Evolutionary conservation across 1,140 invertebrate genomes (phyloP).

Genomic region (Carcinoscorpius rotundicauda): DNA sequence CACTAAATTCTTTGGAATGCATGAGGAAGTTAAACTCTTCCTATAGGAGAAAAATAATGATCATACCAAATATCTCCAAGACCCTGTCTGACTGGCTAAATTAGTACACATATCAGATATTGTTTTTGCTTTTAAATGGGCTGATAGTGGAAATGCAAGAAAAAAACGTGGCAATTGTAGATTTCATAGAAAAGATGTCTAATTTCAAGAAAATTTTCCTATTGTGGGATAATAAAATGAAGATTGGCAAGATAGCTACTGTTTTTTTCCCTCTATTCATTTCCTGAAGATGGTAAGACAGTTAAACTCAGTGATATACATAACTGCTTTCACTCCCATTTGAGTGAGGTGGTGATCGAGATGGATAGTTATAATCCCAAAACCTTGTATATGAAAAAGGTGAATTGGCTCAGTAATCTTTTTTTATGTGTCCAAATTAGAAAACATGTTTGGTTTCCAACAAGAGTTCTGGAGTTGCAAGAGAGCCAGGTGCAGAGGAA

Average conservation of each 20-base stretch:
- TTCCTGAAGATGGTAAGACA: slow-evolving; percentile 9
- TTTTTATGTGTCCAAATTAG: slow-evolving; percentile 3
- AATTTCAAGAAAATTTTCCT: slow-evolving; percentile 10
- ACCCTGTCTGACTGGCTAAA: slow-evolving; percentile 5
- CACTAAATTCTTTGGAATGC: slow-evolving; percentile 6
- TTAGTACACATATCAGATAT: slow-evolving; percentile 12
- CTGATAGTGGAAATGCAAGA: slow-evolving; percentile 11
- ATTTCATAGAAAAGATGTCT: slow-evolving; percentile 9
- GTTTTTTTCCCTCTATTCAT: background rate
- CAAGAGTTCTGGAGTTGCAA: background rate
- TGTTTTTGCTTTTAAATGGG: slow-evolving; percentile 10
- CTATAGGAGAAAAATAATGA: slow-evolving; percentile 5
- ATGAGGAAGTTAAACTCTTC: slow-evolving; percentile 10
- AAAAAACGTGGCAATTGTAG: slow-evolving; percentile 5
- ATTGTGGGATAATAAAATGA: slow-evolving; percentile 8
- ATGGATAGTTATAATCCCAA: slow-evolving; percentile 4
- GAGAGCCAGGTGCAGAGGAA: slow-evolving; percentile 2
- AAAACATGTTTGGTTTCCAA: slow-evolving; percentile 6
- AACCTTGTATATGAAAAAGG: background rate
- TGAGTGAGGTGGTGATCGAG: background rate
- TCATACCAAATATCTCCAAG: slow-evolving; percentile 3
- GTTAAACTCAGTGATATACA: background rate
- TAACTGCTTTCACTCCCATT: slow-evolving; percentile 4
- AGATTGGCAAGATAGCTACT: slow-evolving; percentile 1
- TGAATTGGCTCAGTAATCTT: slow-evolving; percentile 6